phyloP scores from a whole-genome alignment of 2,113 vertebrate species.

The Pimephales promelas region DNA sequence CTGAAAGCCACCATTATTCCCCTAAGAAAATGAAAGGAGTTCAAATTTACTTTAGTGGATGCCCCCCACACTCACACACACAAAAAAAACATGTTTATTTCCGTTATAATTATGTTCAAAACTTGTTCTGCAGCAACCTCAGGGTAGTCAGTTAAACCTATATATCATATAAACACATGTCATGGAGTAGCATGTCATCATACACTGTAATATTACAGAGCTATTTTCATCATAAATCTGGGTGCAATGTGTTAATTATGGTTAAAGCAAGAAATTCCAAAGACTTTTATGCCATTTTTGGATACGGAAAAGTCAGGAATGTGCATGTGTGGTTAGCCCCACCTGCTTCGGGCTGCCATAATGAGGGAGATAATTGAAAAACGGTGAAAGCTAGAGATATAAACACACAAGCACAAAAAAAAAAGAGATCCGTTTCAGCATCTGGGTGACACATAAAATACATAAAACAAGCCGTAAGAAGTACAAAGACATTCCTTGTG shows the following conservation, averaged over 20 bases:
- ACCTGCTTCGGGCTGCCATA: constrained; percentile 63
- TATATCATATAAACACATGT: constrained; percentile 27
- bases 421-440: neutral
- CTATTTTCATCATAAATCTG: constrained; percentile 2
- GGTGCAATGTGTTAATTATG: constrained; percentile 9
- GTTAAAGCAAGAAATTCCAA: constrained; percentile 20
- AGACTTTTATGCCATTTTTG: neutral
- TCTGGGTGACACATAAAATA: neutral
- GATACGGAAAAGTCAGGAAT: neutral
- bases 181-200: constrained; percentile 24
- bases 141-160: constrained; percentile 11
- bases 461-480: neutral
- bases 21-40: constrained; percentile 54
- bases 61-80: no score
- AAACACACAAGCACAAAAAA: neutral
- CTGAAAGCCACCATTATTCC: constrained; percentile 53
- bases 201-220: constrained; percentile 26
- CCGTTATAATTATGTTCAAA: neutral
- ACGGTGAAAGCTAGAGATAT: constrained; percentile 46
- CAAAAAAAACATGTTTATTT: constrained; percentile 12
- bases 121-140: constrained; percentile 4
- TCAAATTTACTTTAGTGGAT: neutral
- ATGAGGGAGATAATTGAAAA: constrained; percentile 71
- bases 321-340: constrained; percentile 59
- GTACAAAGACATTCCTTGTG: neutral